Evolutionary conservation across 2,113 vertebrate species (phyloP), one percentile per base, ranked within the genome.

Genomic region (Potamarius usumacintae): DNA sequence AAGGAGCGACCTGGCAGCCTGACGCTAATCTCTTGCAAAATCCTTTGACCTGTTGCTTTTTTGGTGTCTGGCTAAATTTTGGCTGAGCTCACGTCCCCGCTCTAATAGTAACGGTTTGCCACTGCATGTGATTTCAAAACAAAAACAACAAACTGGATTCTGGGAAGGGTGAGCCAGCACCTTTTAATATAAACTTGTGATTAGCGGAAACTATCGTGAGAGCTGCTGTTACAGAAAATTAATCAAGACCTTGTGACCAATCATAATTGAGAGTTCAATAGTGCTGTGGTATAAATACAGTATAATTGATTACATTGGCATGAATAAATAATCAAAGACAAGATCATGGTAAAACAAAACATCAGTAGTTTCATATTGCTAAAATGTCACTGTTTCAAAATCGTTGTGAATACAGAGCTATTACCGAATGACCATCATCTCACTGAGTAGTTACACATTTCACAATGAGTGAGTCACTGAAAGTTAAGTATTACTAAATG

Each of bases 321-420:
- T 74, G 42, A 14, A 14, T 52, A 52, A 55, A 18, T 55, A 55
- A 78, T 27, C 52, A 27, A 78, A 55, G 25, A 27, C 27, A 55
- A 78, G 50, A 52, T 25, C 42, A 76, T 76, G 1, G 8, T 9
- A 42, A 42, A 42, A 42, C 42, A 48, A 74, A 42, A 18, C 9
- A 48, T 74, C 34, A 74, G 27, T 18, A 27, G n/a, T 20, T 60
- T 62, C 34, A 53, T 30, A 67, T 72, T 57, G 18, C 17, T 25
- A 22, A 92, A 92, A 82, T 78, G 20, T 80, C 34, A 34, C 65
- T 82, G 63, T 63, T 27, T 72, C 22, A 18, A 71, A 58, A 30
- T 69, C 48, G 42, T 18, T 34, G 8, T 65, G 34, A 69, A 8
- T 7, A 15, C 77, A n/a, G 57, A 63, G 57, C 60, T 52, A 7